phyloP scores from a whole-genome alignment of 2,113 vertebrate species.

The Upupa epops region DNA sequence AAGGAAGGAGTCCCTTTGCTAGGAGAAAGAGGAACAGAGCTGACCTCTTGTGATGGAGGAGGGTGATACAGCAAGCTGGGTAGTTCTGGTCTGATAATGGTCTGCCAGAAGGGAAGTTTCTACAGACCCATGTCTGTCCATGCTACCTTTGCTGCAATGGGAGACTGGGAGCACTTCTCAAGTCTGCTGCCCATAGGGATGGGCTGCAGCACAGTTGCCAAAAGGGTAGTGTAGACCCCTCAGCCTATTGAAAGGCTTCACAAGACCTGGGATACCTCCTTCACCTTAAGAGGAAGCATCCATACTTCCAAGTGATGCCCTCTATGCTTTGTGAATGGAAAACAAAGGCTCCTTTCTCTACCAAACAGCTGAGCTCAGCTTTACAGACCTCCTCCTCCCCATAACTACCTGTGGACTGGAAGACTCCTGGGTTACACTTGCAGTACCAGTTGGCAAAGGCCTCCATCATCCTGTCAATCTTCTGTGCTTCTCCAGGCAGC shows the following conservation, averaged over 20 bases:
- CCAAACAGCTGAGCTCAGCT: not conserved
- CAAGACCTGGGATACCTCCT: not conserved
- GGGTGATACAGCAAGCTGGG: not conserved
- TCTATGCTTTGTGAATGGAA: not conserved
- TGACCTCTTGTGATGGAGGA: not conserved
- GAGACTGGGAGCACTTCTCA: not conserved
- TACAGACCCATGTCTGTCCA: not conserved
- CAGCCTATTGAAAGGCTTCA: not conserved
- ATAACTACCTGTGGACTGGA: constrained; percentile 88
- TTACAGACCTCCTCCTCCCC: not conserved
- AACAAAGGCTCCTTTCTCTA: not conserved
- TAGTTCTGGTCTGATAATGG: not conserved
- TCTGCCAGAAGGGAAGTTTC: not conserved
- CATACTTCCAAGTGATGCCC: not conserved
- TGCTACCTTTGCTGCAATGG: not conserved
- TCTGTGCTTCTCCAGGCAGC: constrained; percentile 94
- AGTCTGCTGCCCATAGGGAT: not conserved
- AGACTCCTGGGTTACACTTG: constrained; percentile 85
- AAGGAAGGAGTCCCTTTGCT: not conserved
- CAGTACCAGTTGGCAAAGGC: constrained; percentile 91
- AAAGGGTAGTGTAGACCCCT: not conserved
- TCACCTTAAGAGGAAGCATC: not conserved
- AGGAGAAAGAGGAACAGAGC: not conserved
- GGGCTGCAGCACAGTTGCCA: not conserved
- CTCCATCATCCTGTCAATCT: constrained; percentile 98